phyloP scores from a whole-genome alignment of 37 sponge, comb jelly and placozoan species.

The Aplysina aerophoba region DNA sequence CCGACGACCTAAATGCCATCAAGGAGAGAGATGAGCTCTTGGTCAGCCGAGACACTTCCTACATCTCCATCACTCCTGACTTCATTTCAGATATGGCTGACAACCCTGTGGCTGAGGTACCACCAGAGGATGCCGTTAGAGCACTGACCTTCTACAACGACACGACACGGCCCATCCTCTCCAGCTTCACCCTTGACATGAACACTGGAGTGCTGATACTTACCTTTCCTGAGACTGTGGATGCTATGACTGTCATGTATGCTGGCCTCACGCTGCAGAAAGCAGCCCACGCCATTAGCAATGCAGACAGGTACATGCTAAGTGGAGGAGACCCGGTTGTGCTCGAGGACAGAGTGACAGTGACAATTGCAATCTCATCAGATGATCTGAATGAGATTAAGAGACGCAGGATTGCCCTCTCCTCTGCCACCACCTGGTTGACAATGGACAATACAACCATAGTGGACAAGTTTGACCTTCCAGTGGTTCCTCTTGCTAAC shows the following conservation, averaged over 20 bases:
- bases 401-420: conserved; percentile 72
- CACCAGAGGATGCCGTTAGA: conserved; percentile 41
- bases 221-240: conserved; percentile 84
- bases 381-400: conserved; percentile 89
- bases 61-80: conserved; percentile 43
- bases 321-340: conserved; percentile 62
- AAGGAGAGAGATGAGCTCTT: conserved; percentile 58
- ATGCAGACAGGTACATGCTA: conserved; percentile 63
- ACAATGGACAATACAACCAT: conserved; percentile 64
- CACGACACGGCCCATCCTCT: conserved; percentile 73
- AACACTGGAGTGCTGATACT: conserved; percentile 68
- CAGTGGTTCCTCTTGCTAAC: conserved; percentile 52
- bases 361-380: conserved; percentile 56
- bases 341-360: conserved; percentile 66
- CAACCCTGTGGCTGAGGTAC: conserved; percentile 57
- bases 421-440: conserved; percentile 72
- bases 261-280: conserved; percentile 76
- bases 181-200: conserved; percentile 90
- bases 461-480: conserved; percentile 76
- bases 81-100: conserved; percentile 79
- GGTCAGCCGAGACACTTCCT: conserved; percentile 59
- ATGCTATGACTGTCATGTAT: conserved; percentile 78
- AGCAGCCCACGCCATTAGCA: conserved; percentile 59
- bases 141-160: conserved; percentile 71
- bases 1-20: conserved; percentile 85